Base-by-base conservation (phyloP, 2,888 invertebrate species). In the Seira sanloemensis region DNA sequence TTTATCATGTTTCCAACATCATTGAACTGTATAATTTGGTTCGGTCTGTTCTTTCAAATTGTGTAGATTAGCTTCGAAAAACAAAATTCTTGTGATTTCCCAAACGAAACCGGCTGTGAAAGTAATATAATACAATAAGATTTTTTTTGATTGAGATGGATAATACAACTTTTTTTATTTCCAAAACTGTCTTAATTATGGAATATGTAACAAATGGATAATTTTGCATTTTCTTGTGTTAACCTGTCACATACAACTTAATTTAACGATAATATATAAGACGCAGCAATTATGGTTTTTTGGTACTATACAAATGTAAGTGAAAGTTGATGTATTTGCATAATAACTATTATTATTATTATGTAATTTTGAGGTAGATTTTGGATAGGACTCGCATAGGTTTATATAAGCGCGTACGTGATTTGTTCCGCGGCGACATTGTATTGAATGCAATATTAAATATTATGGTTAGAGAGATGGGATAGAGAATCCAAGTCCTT, bases 41-140 rank as follows among this genome's bases (percentile, higher is more conserved):
- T 18, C 37, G 26, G 68, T 68, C 27, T 21, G 68, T 68, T 68
- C 68, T 68, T 68, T 68, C 68, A 68, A 37, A n/a, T n/a, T n/a
- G n/a, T n/a, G n/a, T n/a, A n/a, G n/a, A n/a, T n/a, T n/a, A n/a
- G n/a, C n/a, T n/a, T n/a, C n/a, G n/a, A n/a, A n/a, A 37, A 37
- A 37, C 7, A 37, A 37, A 5, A 37, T 37, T 78, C 78, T 78
- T 78, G 78, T 78, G 78, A 78, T 78, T 78, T 69, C 37, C 18
- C 78, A 71, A 78, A 78, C 71, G 68, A 78, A 78, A 78, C 54
- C 50, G 78, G 78, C 78, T 78, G 78, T 78, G 78, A 78, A 67
- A 71, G 23, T n/a, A n/a, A 37, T 37, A 37, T 27, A 69, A 26
- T 18, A 16, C 5, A 2, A 25, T 58, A 54, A 58, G 58, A 24